Evolutionary conservation across 1,140 invertebrate genomes (phyloP).

Genomic region (roundworm (Caenorhabditis elegans)): WBcel235 BX284603.4:3176501-3177000

Average conservation of each 20-base stretch:
- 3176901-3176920: too few species aligned
- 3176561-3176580: too few species aligned
- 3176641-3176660: too few species aligned
- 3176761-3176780: too few species aligned
- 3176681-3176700: background rate
- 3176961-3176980: background rate
- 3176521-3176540: background rate
- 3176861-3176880: background rate
- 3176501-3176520: background rate
- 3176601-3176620: too few species aligned
- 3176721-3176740: background rate
- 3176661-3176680: background rate
- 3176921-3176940: background rate
- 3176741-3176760: background rate
- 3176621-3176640: too few species aligned
- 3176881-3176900: background rate
- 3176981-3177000: background rate
- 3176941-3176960: background rate
- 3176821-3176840: conserved; percentile 18
- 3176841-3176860: conserved; percentile 12
- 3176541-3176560: too few species aligned
- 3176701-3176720: background rate
- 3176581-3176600: too few species aligned
- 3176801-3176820: background rate
- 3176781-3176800: background rate